phyloP scores from a whole-genome alignment of 2,797 vertebrate species.

The Tokudaia tokunoshimensis region DNA sequence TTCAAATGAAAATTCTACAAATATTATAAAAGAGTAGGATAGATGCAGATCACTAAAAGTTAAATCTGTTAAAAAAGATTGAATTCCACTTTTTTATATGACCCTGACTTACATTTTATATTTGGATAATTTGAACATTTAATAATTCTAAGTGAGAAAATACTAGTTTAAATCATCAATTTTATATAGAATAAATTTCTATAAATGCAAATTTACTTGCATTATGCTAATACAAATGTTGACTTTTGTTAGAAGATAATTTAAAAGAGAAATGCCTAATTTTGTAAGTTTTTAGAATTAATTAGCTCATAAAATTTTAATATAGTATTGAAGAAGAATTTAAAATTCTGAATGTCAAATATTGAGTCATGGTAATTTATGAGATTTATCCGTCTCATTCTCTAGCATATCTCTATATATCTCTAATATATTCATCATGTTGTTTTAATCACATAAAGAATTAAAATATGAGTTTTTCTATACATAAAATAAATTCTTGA shows the following conservation, averaged over 20 bases:
- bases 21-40: not conserved
- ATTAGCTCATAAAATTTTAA: not conserved
- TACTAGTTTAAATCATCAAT: not conserved
- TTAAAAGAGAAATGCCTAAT: not conserved
- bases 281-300: conserved; percentile 11
- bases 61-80: not conserved
- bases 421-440: not conserved
- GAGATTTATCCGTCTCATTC: not conserved
- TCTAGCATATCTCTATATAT: not conserved
- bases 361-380: not conserved
- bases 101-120: not conserved
- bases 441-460: not conserved
- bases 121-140: not conserved
- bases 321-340: not conserved
- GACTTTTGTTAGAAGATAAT: not conserved
- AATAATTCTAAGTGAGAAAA: not conserved
- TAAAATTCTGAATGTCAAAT: not conserved
- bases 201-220: not conserved
- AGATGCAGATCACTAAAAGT: not conserved
- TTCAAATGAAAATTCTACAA: not conserved
- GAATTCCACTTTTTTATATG: too few species aligned
- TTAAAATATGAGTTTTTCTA: not conserved
- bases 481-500: not conserved
- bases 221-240: not conserved
- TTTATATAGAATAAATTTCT: conserved; percentile 9